Base-by-base conservation (phyloP, 2,797 vertebrate species). In the Glossophaga mutica region DNA sequence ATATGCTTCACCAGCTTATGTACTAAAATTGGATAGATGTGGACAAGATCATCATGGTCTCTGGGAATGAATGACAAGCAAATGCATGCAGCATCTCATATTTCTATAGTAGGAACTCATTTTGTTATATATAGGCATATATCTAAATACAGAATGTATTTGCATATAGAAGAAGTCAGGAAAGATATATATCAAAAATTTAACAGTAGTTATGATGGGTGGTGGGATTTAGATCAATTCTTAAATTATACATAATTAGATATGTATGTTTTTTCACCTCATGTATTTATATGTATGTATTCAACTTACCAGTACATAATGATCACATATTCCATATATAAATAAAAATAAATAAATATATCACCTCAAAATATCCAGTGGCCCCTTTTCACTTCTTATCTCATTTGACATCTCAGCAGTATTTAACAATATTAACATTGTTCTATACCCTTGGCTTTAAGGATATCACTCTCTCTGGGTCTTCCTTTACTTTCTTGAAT, bases 111-210 rank as follows among this genome's bases (percentile, higher is more conserved):
- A 89, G 90, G 83, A 95, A 89, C 59, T 95, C 90, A 97, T 91
- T 96, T 84, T 96, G 78, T 89, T 95, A 97, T 94, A 97, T 94
- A 92, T 76, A 91, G 84, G 82, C 39, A 79, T 84, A 48, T 85
- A 87, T 96, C 85, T 95, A 91, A 84, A 94, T 55, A 91, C 86
- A 87, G 79, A 95, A 90, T 92, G 88, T 76, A 97, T 97, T 92
- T 97, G 73, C 94, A 97, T 96, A 87, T n/a, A 95, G 74, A 95
- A 96, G 89, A 95, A 82, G n/a, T 87, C 83, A 96, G 68, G 18
- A 94, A 93, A 92, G 62, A 87, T 48, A 91, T 7, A 57, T 55
- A 81, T 90, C 5, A 79, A 87, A 96, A 94, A 71, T 62, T 94
- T 57, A 93, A 81, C n/a, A 86, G 85, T 55, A 93, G 59, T 95